A percentile compares a stretch with the other conserved stretches of the same genome.
Evolutionary conservation across 53 echinoderm and acorn worm genomes (phyloP).

Genomic region (Antedon mediterranea): DNA sequence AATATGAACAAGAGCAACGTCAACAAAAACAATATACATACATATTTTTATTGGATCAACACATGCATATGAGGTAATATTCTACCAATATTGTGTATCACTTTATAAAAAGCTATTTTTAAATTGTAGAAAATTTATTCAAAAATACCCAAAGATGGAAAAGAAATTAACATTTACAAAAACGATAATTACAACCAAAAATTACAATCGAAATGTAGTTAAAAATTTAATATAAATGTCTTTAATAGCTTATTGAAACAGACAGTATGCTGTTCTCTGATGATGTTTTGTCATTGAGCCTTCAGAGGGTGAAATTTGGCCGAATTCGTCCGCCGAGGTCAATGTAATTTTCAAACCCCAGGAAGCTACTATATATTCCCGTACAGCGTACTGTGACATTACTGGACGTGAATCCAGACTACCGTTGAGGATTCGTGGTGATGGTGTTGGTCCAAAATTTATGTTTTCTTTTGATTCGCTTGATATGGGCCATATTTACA

Average conservation of each 20-base stretch:
- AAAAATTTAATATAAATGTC: not conserved
- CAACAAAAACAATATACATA: too few species aligned
- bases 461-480: constrained; percentile 76
- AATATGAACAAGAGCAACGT: too few species aligned
- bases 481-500: constrained; percentile 94
- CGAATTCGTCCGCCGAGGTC: constrained; percentile 73
- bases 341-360: constrained; percentile 78
- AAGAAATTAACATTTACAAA: too few species aligned
- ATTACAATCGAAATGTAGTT: too few species aligned
- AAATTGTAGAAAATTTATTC: too few species aligned
- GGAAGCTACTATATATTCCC: constrained; percentile 58
- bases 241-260: constrained; percentile 55
- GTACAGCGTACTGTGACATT: constrained; percentile 92
- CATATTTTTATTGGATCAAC: constrained; percentile 89
- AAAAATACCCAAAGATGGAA: too few species aligned
- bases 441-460: constrained; percentile 78
- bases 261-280: constrained; percentile 83
- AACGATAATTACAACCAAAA: too few species aligned
- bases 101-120: not conserved
- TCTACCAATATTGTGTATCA: not conserved
- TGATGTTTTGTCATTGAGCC: constrained; percentile 79
- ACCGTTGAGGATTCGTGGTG: constrained; percentile 67
- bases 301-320: constrained; percentile 89
- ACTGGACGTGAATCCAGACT: constrained; percentile 83
- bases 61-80: constrained; percentile 84